These are phyloP conservation scores for Notodonta dromedarius DNA, from an alignment of 2,888 invertebrate species.

Conservation along the genomic window DNA sequence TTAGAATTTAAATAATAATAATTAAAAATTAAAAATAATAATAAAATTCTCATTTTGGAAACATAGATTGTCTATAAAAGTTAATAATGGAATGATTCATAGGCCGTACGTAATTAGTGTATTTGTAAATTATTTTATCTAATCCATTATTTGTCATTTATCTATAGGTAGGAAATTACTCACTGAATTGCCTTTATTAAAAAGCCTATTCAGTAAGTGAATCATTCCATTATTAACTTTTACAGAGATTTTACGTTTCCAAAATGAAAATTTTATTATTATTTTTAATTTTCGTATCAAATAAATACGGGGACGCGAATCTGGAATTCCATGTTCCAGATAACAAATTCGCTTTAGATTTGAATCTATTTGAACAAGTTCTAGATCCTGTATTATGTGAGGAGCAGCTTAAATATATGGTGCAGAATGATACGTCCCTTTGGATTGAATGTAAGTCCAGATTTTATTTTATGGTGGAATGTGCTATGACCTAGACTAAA, in stretches of 20 bases:
- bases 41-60: slow-evolving; percentile 9
- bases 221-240: neutral
- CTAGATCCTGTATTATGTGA: slow-evolving; percentile 59
- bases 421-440: slow-evolving; percentile 42
- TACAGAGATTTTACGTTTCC: neutral
- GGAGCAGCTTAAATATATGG: slow-evolving; percentile 56
- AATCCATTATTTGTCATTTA: neutral
- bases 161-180: no score
- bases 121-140: neutral
- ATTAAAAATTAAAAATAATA: slow-evolving; percentile 13
- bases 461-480: neutral
- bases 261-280: slow-evolving; percentile 12
- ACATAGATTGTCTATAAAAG: neutral
- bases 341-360: slow-evolving; percentile 52
- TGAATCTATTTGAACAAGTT: slow-evolving; percentile 57
- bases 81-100: neutral
- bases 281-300: slow-evolving; percentile 8
- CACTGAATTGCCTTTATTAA: no score
- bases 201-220: no score
- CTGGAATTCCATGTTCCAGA: slow-evolving; percentile 37
- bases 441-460: slow-evolving; percentile 59
- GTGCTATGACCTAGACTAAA: no score
- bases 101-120: neutral
- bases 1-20: no score
- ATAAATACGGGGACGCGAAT: slow-evolving; percentile 23